phyloP scores from a whole-genome alignment of 2,797 vertebrate genomes.

The Loris lydekkerianus region DNA sequence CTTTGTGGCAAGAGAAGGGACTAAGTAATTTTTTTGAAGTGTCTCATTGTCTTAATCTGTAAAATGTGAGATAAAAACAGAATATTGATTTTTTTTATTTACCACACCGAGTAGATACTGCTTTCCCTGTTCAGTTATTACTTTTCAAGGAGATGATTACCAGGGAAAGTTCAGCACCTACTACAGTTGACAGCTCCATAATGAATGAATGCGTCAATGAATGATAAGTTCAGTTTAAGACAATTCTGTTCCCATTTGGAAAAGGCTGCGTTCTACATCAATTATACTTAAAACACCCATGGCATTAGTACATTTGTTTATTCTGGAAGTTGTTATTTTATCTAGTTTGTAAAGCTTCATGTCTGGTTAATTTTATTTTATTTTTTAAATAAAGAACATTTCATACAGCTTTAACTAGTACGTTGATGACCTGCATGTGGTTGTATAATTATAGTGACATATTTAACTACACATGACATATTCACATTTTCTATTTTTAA shows the following conservation, averaged over 20 bases:
- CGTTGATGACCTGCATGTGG: background rate
- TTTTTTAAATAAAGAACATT: conserved; percentile 45
- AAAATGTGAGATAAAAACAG: conserved; percentile 24
- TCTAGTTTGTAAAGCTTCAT: conserved; percentile 54
- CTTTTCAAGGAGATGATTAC: background rate
- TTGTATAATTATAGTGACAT: conserved; percentile 54
- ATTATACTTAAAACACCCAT: background rate
- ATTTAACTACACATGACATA: conserved; percentile 46
- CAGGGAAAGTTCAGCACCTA: background rate
- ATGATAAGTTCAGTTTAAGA: conserved; percentile 18
- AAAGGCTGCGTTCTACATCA: conserved; percentile 11
- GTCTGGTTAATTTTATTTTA: conserved; percentile 42
- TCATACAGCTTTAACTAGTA: conserved; percentile 9
- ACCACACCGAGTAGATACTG: background rate
- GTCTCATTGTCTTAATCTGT: conserved; percentile 8
- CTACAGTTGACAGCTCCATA: background rate
- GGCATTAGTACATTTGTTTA: conserved; percentile 1
- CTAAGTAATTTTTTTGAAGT: conserved; percentile 37
- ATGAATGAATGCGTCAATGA: conserved; percentile 8
- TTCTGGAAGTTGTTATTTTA: conserved; percentile 39
- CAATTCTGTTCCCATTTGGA: background rate
- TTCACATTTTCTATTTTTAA: conserved; percentile 73
- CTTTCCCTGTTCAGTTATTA: background rate
- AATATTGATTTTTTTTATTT: background rate
- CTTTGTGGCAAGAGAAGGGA: background rate